Percentiles rank a stretch among this genome's conserved stretches.
These are phyloP conservation scores for Ypsolopha scabrella DNA, from an alignment of 2,888 invertebrate genomes.

Conservation along the genomic window DNA sequence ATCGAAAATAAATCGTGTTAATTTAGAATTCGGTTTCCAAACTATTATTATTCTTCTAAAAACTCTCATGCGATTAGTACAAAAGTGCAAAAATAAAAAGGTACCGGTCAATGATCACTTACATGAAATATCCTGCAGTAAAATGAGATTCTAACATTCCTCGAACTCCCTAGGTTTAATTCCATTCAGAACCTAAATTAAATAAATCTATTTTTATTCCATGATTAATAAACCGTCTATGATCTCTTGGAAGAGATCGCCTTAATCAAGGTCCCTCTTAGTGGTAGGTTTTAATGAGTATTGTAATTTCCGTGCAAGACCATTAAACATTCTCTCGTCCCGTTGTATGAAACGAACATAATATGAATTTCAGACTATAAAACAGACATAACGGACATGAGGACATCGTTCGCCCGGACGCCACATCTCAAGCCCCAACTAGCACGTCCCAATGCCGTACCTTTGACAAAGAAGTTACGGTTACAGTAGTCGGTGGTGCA, in stretches of 20 bases:
- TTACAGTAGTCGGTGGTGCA: slow-evolving; percentile 82
- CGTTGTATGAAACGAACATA: not conserved
- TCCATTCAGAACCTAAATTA: too few species aligned
- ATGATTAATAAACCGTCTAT: too few species aligned
- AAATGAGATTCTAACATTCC: not conserved
- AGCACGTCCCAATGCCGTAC: slow-evolving; percentile 38
- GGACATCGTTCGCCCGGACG: not conserved
- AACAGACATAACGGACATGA: not conserved
- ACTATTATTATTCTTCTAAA: slow-evolving; percentile 12
- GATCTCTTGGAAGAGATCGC: too few species aligned
- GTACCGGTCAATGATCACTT: slow-evolving; percentile 64
- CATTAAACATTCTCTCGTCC: not conserved
- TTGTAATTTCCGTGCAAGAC: too few species aligned
- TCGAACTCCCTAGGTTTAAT: not conserved
- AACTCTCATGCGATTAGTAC: slow-evolving; percentile 31
- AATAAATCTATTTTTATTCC: too few species aligned
- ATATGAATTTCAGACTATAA: not conserved
- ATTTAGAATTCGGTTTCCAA: not conserved
- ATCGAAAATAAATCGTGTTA: not conserved
- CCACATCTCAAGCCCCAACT: not conserved
- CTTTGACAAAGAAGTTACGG: slow-evolving; percentile 39
- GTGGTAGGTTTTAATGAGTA: too few species aligned
- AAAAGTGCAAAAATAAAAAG: slow-evolving; percentile 31
- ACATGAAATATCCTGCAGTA: slow-evolving; percentile 15
- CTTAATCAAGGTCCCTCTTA: too few species aligned